These are phyloP conservation scores for Acropternis orthonyx DNA, from an alignment of 2,797 vertebrate genomes.

Conservation along the genomic window DNA sequence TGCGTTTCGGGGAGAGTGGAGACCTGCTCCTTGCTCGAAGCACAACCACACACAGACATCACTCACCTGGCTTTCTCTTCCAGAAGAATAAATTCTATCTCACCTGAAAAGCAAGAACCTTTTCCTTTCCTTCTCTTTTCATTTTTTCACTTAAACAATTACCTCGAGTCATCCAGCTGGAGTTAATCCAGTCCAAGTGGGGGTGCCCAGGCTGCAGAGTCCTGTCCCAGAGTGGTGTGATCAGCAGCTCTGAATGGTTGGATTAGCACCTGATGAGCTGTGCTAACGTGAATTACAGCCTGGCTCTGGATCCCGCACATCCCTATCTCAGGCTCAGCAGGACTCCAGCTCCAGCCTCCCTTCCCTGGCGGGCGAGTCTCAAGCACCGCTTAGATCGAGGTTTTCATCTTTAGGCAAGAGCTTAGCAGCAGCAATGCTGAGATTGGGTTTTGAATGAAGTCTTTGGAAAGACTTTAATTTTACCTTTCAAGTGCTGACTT, in stretches of 20 bases:
- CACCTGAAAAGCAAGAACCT: background rate
- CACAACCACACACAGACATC: background rate
- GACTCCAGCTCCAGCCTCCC: background rate
- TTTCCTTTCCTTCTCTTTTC: background rate
- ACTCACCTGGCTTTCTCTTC: background rate
- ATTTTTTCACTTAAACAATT: background rate
- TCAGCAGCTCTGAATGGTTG: background rate
- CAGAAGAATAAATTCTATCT: background rate
- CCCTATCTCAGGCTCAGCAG: background rate
- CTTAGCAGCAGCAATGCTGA: background rate
- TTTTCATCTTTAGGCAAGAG: background rate
- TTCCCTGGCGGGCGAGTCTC: background rate
- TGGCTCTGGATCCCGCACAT: background rate
- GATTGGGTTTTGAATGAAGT: background rate
- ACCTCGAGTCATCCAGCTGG: background rate
- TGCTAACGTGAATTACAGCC: background rate
- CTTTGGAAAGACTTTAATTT: background rate
- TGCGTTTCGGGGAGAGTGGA: accelerated
- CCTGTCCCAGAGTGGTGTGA: background rate
- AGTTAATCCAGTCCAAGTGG: background rate
- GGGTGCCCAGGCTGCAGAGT: background rate
- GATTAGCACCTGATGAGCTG: background rate
- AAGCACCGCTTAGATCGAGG: background rate
- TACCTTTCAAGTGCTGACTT: background rate
- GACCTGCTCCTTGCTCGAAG: background rate